These are phyloP conservation scores for Anseranas semipalmata DNA, from an alignment of 2,113 vertebrate genomes.

Conservation along the genomic window DNA sequence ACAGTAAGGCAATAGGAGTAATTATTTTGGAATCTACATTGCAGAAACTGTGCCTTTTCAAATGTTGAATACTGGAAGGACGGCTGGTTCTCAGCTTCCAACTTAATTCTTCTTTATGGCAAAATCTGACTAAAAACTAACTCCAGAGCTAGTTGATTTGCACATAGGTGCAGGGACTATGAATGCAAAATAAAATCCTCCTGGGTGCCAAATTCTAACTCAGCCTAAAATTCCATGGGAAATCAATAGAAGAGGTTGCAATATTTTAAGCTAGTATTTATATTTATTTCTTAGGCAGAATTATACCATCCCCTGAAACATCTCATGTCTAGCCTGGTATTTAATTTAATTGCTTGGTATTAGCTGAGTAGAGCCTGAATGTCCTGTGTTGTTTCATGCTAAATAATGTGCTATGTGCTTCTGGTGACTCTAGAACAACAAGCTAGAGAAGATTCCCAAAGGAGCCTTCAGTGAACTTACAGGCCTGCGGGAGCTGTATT, in stretches of 20 bases:
- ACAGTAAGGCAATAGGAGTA: background rate
- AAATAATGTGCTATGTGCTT: constrained; percentile 9
- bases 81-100: background rate
- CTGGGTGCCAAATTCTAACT: background rate
- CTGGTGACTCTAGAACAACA: constrained; percentile 86
- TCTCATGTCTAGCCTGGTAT: background rate
- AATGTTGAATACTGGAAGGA: background rate
- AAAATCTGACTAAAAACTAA: background rate
- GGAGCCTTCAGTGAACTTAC: constrained; percentile 88
- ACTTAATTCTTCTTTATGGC: background rate
- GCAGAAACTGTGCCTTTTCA: background rate
- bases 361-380: background rate
- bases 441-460: constrained; percentile 91
- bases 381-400: background rate
- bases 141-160: background rate
- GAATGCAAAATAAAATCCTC: background rate
- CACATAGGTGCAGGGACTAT: background rate
- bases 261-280: background rate
- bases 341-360: background rate
- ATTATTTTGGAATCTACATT: background rate
- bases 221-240: background rate
- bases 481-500: constrained; percentile 90
- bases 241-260: background rate
- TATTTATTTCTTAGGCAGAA: background rate
- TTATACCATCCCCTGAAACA: background rate